Conservation (phyloP, 2,113 vertebrate species). For the Mastomys coucha region DNA sequence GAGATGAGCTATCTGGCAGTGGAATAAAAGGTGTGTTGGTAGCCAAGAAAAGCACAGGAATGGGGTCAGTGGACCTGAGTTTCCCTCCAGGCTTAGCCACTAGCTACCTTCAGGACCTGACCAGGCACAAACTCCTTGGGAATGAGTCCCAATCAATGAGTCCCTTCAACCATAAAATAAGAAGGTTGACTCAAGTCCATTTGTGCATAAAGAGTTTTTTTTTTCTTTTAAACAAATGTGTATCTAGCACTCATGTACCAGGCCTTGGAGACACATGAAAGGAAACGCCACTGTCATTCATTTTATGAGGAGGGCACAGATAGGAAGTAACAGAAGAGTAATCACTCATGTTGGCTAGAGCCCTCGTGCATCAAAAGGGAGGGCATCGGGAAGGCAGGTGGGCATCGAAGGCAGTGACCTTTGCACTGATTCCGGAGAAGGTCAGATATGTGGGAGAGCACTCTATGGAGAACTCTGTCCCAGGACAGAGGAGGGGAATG, state of each 20-base stretch:
- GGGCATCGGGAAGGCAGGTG: rapidly evolving
- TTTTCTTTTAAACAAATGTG: neutral
- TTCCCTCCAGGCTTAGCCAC: neutral
- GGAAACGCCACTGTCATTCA: neutral
- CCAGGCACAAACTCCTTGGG: neutral
- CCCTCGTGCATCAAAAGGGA: rapidly evolving
- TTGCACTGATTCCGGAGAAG: neutral
- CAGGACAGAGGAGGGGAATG: neutral
- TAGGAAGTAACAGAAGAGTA: neutral
- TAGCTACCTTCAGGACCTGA: neutral
- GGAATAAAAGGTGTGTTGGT: neutral
- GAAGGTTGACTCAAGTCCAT: neutral
- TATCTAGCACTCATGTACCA: neutral
- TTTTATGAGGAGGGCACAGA: neutral
- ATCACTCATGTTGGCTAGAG: neutral
- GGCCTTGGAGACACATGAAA: neutral
- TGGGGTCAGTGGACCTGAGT: neutral
- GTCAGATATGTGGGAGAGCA: neutral
- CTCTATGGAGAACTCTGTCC: neutral
- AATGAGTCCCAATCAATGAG: neutral
- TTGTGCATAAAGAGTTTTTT: neutral
- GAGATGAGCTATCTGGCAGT: neutral
- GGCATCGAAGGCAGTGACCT: rapidly evolving
- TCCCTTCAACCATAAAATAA: neutral
- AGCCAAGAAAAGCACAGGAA: neutral